These are phyloP conservation scores for Hesperia comma DNA, from an alignment of 2,888 invertebrate genomes.

Conservation along the genomic window DNA sequence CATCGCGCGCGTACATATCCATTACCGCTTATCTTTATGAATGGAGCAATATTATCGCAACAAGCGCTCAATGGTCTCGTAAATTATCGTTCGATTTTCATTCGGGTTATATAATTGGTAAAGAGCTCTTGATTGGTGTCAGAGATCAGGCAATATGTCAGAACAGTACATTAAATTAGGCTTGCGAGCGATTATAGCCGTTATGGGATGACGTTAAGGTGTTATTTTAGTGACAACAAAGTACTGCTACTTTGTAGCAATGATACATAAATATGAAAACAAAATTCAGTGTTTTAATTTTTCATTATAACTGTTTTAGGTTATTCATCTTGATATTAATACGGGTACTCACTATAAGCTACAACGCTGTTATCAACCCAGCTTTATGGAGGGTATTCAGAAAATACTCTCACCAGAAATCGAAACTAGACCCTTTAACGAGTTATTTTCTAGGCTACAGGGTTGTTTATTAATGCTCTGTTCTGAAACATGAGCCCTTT, in stretches of 20 bases:
- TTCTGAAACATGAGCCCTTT: not conserved
- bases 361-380: too few species aligned
- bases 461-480: too few species aligned
- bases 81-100: constrained; percentile 33
- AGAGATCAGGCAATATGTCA: constrained; percentile 57
- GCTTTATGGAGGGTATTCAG: too few species aligned
- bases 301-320: too few species aligned
- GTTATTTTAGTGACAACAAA: not conserved
- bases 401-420: too few species aligned
- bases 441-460: too few species aligned
- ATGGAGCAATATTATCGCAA: constrained; percentile 42
- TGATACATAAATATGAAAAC: not conserved
- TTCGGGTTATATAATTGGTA: constrained; percentile 28
- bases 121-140: constrained; percentile 58
- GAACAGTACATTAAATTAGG: constrained; percentile 24
- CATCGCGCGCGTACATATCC: constrained; percentile 23
- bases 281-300: not conserved
- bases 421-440: too few species aligned
- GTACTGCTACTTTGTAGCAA: not conserved
- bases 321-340: too few species aligned
- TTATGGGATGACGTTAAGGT: not conserved
- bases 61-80: constrained; percentile 41
- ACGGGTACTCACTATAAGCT: too few species aligned
- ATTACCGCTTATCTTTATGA: constrained; percentile 37
- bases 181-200: constrained; percentile 21